Conservation (phyloP, 2,113 vertebrate species). For the Vulpes vulpes region DNA sequence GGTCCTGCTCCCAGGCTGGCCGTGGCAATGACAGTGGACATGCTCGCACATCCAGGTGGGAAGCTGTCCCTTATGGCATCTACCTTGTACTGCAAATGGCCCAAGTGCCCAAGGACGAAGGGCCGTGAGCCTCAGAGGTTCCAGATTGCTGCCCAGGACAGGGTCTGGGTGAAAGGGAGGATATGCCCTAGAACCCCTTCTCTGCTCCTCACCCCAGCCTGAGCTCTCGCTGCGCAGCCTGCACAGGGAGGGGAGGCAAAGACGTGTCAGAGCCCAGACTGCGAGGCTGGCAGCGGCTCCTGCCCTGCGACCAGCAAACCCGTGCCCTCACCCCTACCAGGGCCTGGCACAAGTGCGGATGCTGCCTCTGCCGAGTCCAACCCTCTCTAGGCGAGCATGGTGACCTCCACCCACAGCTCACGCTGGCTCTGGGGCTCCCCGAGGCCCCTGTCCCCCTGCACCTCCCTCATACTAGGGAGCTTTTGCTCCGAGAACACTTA, state of each 20-base stretch:
- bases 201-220: background rate
- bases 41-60: background rate
- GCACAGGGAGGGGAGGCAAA: background rate
- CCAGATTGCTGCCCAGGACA: rapidly evolving
- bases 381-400: rapidly evolving
- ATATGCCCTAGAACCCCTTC: background rate
- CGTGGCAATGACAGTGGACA: rapidly evolving
- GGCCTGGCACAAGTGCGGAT: rapidly evolving
- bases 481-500: background rate
- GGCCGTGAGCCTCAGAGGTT: background rate
- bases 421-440: rapidly evolving
- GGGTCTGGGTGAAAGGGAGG: rapidly evolving
- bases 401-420: rapidly evolving
- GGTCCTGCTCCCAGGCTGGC: rapidly evolving
- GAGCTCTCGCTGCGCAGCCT: background rate
- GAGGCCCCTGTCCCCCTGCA: background rate
- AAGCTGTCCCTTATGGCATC: rapidly evolving
- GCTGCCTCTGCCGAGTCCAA: rapidly evolving
- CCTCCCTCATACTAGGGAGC: rapidly evolving
- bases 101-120: rapidly evolving
- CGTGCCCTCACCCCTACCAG: too few relatives aligned
- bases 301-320: rapidly evolving
- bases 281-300: background rate
- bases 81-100: rapidly evolving
- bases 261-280: background rate